Conservation (phyloP, 2,113 vertebrate genomes). For the Turnix velox region DNA sequence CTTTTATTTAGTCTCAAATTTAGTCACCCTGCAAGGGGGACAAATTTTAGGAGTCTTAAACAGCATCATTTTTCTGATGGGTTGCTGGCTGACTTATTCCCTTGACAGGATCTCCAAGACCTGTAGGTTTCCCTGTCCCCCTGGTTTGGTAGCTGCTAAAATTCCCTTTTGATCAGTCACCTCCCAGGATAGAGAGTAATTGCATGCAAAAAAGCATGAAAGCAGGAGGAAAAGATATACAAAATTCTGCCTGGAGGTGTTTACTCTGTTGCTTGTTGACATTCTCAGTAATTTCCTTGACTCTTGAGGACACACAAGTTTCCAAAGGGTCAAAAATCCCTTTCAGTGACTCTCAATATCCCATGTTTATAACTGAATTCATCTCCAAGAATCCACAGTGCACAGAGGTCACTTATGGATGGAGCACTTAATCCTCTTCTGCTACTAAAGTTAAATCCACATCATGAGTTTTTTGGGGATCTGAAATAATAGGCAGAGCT, state of each 20-base stretch:
- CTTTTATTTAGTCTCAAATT: neutral
- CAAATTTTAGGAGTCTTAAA: neutral
- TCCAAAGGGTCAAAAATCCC: neutral
- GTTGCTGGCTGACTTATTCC: constrained; percentile 1
- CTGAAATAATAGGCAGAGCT: neutral
- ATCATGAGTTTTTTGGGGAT: neutral
- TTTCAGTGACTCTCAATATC: neutral
- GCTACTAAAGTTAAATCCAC: neutral
- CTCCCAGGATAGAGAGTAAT: neutral
- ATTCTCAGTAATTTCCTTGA: neutral
- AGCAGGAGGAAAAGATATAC: neutral
- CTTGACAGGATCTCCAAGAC: neutral
- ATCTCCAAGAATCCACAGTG: neutral
- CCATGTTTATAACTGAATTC: neutral
- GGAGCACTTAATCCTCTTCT: neutral
- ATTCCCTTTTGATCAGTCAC: neutral
- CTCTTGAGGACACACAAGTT: neutral
- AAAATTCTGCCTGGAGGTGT: neutral
- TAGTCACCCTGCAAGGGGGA: neutral
- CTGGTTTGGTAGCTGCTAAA: neutral
- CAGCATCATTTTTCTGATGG: neutral
- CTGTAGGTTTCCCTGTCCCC: neutral
- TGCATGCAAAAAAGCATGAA: neutral
- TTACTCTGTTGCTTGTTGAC: neutral
- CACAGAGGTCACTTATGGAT: neutral